Evolutionary conservation across 2,888 invertebrate genomes (phyloP).

Genomic region (Laothoe populi): DNA sequence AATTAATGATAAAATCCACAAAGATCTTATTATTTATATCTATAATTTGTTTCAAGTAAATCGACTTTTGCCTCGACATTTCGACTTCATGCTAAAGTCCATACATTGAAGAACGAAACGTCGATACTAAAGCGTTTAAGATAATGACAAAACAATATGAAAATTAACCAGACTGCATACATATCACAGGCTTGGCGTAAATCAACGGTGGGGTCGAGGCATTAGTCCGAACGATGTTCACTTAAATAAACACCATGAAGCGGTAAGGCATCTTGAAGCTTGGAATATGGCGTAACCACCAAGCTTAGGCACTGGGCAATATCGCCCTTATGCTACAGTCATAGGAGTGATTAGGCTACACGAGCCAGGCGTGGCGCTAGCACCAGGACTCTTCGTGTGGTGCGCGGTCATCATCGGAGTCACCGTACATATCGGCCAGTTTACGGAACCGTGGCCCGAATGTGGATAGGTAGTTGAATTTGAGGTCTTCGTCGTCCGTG

Average conservation of each 20-base stretch:
- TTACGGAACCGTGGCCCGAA: conserved; percentile 98
- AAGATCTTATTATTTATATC: not conserved
- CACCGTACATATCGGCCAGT: conserved; percentile 97
- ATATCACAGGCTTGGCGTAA: conserved; percentile 59
- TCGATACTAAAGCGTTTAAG: not conserved
- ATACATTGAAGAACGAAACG: not conserved
- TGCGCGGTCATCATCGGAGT: conserved; percentile 92
- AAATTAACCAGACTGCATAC: conserved; percentile 30
- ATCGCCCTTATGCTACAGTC: conserved; percentile 45
- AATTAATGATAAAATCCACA: not conserved
- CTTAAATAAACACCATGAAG: conserved; percentile 48
- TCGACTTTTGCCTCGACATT: not conserved
- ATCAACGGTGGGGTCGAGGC: conserved; percentile 54
- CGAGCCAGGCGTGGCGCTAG: conserved; percentile 84
- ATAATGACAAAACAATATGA: not conserved
- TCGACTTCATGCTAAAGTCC: not conserved
- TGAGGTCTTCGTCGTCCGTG: conserved; percentile 95
- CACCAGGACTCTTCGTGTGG: conserved; percentile 94
- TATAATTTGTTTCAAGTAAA: not conserved
- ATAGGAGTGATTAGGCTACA: conserved; percentile 65
- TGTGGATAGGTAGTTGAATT: conserved; percentile 96
- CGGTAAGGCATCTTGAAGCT: conserved; percentile 68
- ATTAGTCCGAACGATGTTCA: conserved; percentile 36
- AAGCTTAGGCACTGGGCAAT: conserved; percentile 44
- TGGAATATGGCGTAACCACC: conserved; percentile 34